Conservation (phyloP, 2,888 invertebrate genomes). For the Cephalotes varians region DNA sequence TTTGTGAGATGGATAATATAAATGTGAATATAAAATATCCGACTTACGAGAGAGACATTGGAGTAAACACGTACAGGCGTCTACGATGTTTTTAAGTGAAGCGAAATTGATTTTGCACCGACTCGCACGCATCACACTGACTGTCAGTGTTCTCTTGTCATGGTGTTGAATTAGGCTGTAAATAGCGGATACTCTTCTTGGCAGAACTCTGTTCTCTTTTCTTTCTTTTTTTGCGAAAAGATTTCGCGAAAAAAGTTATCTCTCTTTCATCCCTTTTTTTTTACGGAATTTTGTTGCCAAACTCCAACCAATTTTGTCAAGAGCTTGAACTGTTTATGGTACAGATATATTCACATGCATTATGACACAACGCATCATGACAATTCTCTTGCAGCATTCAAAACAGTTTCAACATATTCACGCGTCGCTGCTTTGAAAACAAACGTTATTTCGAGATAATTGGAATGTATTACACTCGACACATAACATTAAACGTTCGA, state of each 20-base stretch:
- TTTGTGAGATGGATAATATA: slow-evolving; percentile 29
- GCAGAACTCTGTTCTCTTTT: slow-evolving; percentile 66
- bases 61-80: slow-evolving; percentile 75
- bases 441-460: slow-evolving; percentile 10
- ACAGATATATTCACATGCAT: not conserved
- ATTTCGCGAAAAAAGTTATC: not conserved
- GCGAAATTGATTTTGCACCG: slow-evolving; percentile 89
- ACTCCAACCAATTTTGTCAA: not conserved
- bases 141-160: slow-evolving; percentile 76
- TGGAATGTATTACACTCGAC: not conserved
- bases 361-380: not conserved
- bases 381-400: not conserved
- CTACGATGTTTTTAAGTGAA: slow-evolving; percentile 61
- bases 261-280: not conserved
- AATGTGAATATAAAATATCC: slow-evolving; percentile 10
- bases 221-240: not conserved
- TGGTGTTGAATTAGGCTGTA: slow-evolving; percentile 75
- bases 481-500: slow-evolving; percentile 8
- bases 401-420: not conserved
- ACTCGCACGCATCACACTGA: slow-evolving; percentile 86
- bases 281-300: not conserved
- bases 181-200: slow-evolving; percentile 69
- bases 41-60: slow-evolving; percentile 82
- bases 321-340: not conserved
- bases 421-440: not conserved